phyloP scores from a whole-genome alignment of 2,888 invertebrate species.

The Frankliniella fusca region DNA sequence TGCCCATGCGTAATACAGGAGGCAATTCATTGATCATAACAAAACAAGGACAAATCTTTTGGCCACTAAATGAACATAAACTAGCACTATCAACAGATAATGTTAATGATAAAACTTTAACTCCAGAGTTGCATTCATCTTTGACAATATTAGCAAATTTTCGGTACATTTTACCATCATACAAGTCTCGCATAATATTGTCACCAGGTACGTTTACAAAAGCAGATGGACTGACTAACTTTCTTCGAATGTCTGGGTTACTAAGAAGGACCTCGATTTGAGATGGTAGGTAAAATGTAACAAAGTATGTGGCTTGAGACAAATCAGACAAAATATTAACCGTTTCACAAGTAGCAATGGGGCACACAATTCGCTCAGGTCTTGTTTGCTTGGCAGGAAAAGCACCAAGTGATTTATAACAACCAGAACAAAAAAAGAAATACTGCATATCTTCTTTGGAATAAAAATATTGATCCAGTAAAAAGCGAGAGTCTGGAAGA shows the following conservation, averaged over 20 bases:
- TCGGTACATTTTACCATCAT: not conserved
- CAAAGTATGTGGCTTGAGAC: no score
- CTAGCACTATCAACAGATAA: not conserved
- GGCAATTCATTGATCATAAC: not conserved
- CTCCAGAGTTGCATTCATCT: no score
- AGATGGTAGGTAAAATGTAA: no score
- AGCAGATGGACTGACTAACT: no score
- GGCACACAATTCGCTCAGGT: no score
- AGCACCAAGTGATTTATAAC: not conserved
- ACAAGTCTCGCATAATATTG: no score
- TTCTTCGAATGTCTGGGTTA: no score
- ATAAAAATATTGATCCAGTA: not conserved
- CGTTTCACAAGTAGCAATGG: no score
- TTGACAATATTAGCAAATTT: not conserved
- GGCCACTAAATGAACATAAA: not conserved
- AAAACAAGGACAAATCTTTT: not conserved
- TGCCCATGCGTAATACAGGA: not conserved
- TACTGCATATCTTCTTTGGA: not conserved
- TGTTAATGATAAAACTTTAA: not conserved
- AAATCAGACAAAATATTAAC: no score
- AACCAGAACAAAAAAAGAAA: not conserved
- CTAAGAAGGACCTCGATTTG: no score
- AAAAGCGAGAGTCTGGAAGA: not conserved
- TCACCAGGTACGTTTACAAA: no score
- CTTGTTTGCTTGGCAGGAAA: no score